Conservation (phyloP, 2,113 vertebrate genomes). For the Gobius niger region DNA sequence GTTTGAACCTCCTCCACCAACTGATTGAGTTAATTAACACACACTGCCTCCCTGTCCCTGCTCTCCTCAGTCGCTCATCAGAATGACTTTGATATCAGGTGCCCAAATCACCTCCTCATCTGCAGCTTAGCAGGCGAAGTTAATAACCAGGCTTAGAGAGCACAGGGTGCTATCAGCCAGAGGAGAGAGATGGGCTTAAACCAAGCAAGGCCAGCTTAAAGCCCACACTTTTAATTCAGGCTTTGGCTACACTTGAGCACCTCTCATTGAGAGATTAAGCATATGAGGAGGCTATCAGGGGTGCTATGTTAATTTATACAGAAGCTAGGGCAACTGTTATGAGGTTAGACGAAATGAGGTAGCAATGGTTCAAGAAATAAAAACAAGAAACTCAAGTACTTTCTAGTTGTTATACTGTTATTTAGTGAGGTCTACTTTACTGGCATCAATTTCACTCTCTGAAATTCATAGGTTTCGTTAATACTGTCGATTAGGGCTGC, state of each 20-base stretch:
- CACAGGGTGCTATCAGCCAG: slow-evolving; percentile 62
- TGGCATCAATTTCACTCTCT: neutral
- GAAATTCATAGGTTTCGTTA: neutral
- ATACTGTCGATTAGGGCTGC: too few species aligned
- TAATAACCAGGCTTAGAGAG: slow-evolving; percentile 77
- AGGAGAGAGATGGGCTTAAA: slow-evolving; percentile 68
- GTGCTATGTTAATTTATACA: slow-evolving; percentile 64
- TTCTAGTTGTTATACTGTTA: neutral
- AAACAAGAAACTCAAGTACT: neutral
- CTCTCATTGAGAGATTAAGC: slow-evolving; percentile 72
- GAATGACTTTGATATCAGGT: slow-evolving; percentile 70
- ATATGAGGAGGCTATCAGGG: slow-evolving; percentile 65
- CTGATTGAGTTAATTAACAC: slow-evolving; percentile 65
- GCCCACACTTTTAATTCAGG: slow-evolving; percentile 74
- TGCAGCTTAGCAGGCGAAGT: slow-evolving; percentile 68
- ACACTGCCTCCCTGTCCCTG: slow-evolving; percentile 42
- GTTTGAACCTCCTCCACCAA: slow-evolving; percentile 35
- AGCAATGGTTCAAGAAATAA: slow-evolving; percentile 1
- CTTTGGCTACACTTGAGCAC: slow-evolving; percentile 76
- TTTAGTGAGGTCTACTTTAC: neutral
- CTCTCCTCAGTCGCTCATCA: slow-evolving; percentile 53
- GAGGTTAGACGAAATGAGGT: slow-evolving; percentile 39
- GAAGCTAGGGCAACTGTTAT: slow-evolving; percentile 32
- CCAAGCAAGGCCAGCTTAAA: slow-evolving; percentile 57
- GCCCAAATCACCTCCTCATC: slow-evolving; percentile 71